Evolutionary conservation across 2,797 vertebrate species (phyloP), one percentile per base, ranked within the genome.

Genomic region (Liparis tanakae): DNA sequence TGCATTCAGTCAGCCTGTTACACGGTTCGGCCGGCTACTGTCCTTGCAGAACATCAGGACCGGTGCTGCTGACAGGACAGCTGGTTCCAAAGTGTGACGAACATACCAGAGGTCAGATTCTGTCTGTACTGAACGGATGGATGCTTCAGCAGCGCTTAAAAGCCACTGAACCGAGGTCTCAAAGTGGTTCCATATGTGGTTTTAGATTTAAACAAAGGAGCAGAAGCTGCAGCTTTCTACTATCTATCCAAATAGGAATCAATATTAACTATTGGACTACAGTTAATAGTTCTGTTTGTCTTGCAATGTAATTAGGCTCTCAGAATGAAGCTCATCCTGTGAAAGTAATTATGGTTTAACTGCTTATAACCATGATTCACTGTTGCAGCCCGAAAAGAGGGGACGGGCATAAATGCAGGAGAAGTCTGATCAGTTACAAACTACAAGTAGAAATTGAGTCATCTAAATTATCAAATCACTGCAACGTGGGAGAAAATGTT

Each of bases 71-170:
- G 68, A 56, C 63, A 54, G 62, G 34, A 67, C 50, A 56, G 64
- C 65, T 63, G 58, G 9, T 69, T 68, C 30, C 18, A 2, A 68
- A 69, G 70, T 46, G 36, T 78, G 70, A 78, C 70, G 43, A 18
- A 63, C 41, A 13, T 6, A 58, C n/a, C 13, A 20, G 54, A 63
- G 77, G 67, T 77, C 51, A 61, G 34, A 48, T 33, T 18, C 51
- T 22, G 50, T 51, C 39, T 33, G 63, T 63, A 65, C 66, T 60
- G 30, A 78, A 70, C 14, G 61, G 60, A 69, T 67, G 77, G 72
- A 67, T 3, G 66, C 66, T 58, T 65, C 64, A 39, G 55, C 59
- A 9, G 63, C 4, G 10, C 57, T 72, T 65, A 62, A 8, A 12
- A 64, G 67, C 17, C 5, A 4, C 58, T 66, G 64, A 73, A 53